These are phyloP conservation scores for Drosophila paucipuncta DNA, from an alignment of 2,888 invertebrate species.

Conservation along the genomic window DNA sequence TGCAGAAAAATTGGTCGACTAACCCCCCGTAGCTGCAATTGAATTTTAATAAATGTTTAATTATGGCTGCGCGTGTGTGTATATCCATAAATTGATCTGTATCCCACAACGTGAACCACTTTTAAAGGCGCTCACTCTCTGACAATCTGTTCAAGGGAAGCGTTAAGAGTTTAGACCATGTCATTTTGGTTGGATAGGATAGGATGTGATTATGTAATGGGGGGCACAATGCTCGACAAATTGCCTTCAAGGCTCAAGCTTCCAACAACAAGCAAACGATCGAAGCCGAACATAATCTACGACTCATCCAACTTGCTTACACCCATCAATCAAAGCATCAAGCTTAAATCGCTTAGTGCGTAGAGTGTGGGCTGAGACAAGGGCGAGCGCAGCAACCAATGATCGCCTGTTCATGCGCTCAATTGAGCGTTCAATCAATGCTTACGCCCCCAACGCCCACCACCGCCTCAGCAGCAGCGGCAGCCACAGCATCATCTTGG, in stretches of 20 bases:
- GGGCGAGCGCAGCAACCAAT: slow-evolving; percentile 53
- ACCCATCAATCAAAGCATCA: slow-evolving; percentile 76
- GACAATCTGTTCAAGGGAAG: neutral
- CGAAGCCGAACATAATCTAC: slow-evolving; percentile 60
- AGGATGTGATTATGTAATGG: slow-evolving; percentile 2
- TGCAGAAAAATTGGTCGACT: neutral
- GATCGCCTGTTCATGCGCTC: slow-evolving; percentile 74
- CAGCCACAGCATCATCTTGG: slow-evolving; percentile 5
- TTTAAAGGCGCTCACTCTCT: neutral
- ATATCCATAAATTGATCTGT: neutral
- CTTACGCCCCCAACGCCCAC: slow-evolving; percentile 68
- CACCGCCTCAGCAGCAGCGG: slow-evolving; percentile 24
- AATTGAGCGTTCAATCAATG: slow-evolving; percentile 76
- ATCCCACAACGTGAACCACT: neutral
- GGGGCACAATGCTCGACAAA: slow-evolving; percentile 38
- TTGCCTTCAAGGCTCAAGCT: slow-evolving; percentile 41
- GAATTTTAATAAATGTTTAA: slow-evolving; percentile 8
- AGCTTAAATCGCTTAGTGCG: slow-evolving; percentile 55
- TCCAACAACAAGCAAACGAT: neutral
- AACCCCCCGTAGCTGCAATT: neutral
- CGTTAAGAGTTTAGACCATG: neutral
- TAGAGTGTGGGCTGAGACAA: slow-evolving; percentile 5
- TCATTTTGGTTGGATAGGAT: neutral
- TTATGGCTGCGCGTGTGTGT: neutral
- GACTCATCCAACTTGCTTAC: slow-evolving; percentile 71